Evolutionary conservation across 2,113 vertebrate genomes (phyloP), one percentile per base, ranked within the genome.

Genomic region (Cryptoleucopteryx plumbea): DNA sequence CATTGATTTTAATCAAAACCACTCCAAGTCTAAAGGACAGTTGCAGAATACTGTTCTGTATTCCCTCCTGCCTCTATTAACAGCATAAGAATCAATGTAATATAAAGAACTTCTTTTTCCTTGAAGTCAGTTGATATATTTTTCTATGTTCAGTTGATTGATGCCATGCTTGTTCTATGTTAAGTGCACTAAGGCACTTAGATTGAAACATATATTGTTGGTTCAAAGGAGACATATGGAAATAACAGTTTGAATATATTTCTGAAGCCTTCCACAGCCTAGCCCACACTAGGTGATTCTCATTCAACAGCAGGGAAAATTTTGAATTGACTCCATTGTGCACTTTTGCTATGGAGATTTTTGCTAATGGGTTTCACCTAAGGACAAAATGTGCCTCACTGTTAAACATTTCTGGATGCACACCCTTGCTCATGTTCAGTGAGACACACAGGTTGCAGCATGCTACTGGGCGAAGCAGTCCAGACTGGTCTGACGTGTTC

Each of bases 401-500:
- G 2, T 40, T 36, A 8, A 62, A 5, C 1, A 1, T 2, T 45
- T 45, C 40, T 42, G 43, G 58, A n/a, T 72, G 52, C 2, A 7
- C 61, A n/a, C 18, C 14, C 21, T 13, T 29, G 48, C 43, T 61
- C 6, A 0, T 0, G 19, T 8, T 65, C 4, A 8, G 18, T 7
- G 43, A 55, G 48, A 7, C 5, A 31, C 59, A 48, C 50, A 40
- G 74, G 61, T 45, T 77, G 45, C 29, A 71, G 65, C 32, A 25
- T 0, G 36, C 38, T 61, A 6, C 53, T 79, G 65, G 29, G 45
- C 7, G 36, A 85, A 74, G 72, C 47, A 55, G 55, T 9, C 48
- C 83, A 66, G 59, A 18, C 43, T 77, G 83, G 25, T 40, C 10
- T 56, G 31, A 59, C 7, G 21, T 7, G 27, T 27, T 47, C 25